These are phyloP conservation scores for Beaufortia kweichowensis DNA, from an alignment of 2,113 vertebrate genomes.

Conservation along the genomic window DNA sequence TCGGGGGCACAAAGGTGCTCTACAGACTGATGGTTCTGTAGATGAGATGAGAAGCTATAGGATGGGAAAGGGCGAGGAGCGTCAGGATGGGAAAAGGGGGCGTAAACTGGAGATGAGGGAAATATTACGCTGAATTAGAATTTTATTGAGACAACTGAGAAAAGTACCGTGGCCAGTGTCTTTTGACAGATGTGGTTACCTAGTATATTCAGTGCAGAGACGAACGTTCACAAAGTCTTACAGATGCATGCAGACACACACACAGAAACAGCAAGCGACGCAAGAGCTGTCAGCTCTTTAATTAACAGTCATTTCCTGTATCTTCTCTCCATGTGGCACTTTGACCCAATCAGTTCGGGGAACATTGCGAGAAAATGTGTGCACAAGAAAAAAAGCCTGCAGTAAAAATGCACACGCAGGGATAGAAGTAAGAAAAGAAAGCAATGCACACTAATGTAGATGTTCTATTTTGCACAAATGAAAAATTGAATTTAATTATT, in stretches of 20 bases:
- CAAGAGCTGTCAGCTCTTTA: constrained; percentile 78
- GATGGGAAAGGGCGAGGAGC: constrained; percentile 1
- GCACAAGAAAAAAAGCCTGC: constrained; percentile 14
- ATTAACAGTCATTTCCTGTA: constrained; percentile 81
- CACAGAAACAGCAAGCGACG: constrained; percentile 32
- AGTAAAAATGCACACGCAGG: neutral
- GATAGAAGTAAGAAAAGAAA: constrained; percentile 1
- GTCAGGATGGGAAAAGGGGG: neutral
- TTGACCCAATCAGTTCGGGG: constrained; percentile 58
- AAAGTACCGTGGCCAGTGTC: constrained; percentile 25
- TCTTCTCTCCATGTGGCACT: constrained; percentile 74
- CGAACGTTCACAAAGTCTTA: constrained; percentile 57
- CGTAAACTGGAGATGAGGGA: neutral
- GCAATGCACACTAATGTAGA: constrained; percentile 49
- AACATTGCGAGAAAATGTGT: constrained; percentile 22
- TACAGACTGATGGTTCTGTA: constrained; percentile 3
- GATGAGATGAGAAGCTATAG: constrained; percentile 10
- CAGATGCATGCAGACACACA: neutral
- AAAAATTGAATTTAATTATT: constrained; percentile 64
- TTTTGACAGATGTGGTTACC: constrained; percentile 35
- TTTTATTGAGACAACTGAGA: constrained; percentile 16
- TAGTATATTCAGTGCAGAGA: constrained; percentile 70
- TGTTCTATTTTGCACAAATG: constrained; percentile 55
- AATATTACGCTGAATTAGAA: constrained; percentile 16
- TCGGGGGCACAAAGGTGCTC: constrained; percentile 22